Base-by-base conservation (phyloP, 1,140 invertebrate genomes). In the Drosophila ambigua region DNA sequence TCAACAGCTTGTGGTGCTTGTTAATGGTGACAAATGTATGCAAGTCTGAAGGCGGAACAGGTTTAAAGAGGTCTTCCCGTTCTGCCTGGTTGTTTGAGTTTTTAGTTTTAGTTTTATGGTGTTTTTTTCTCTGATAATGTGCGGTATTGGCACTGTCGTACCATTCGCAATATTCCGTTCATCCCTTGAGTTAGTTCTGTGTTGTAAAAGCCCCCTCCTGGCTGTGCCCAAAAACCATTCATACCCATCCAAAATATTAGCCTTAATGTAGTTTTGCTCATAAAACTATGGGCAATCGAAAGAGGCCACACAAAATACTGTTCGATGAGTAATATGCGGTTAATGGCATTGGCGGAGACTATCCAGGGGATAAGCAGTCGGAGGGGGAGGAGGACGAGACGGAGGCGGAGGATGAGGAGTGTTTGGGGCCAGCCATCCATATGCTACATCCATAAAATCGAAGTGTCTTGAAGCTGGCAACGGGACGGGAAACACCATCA, bases 301-400 rank as follows among this genome's bases (percentile, higher is more conserved):
- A 15, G 28, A 26, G 63, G 67, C 77, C 64, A 67, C 82, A 76
- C 60, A 63, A 71, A 78, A 77, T 73, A 87, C 82, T 75, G 81
- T 87, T 87, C 74, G 65, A 87, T 85, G 81, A 85, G 82, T 87
- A 81, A 85, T 87, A 81, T 87, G 77, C 66, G 83, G 67, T 85
- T 82, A 85, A 85, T 87, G 75, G 81, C 66, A 13, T 59, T 54
- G 49, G 69, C 59, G 62, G 62, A 41, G 43, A 28, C 41, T 20
- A 15, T 11, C 15, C 4, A 24, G 45, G 65, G 61, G 35, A 35
- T 44, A 28, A 49, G 50, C 63, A 63, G 26, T 35, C 41, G 15
- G 15, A 54, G 11, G 20, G 13, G 48, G 31, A 75, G 65, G 58
- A 52, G 11, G 1, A 66, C 59, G 16, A 1, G 16, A 1, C 41